A percentile compares a stretch with the other conserved stretches of the same genome.
phyloP scores from a whole-genome alignment of 2,113 vertebrate genomes.

The Morone saxatilis region DNA sequence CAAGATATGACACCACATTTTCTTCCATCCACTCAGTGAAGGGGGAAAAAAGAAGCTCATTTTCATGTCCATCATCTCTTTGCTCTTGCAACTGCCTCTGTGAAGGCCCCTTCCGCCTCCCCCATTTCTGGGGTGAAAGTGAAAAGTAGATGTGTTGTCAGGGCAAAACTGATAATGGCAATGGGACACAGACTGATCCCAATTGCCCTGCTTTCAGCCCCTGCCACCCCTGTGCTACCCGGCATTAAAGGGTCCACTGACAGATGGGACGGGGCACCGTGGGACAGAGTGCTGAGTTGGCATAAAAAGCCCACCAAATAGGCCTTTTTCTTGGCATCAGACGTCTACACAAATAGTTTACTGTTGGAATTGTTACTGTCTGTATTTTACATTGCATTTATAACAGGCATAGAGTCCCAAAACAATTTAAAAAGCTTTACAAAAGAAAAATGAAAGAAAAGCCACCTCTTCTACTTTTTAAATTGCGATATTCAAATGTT shows the following conservation, averaged over 20 bases:
- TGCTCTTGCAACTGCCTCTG: constrained; percentile 69
- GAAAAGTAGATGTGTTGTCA: constrained; percentile 82
- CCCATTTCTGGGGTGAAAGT: constrained; percentile 79
- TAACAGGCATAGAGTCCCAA: not conserved
- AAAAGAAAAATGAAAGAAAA: not conserved
- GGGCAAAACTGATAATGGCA: constrained; percentile 84
- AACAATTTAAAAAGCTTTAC: not conserved
- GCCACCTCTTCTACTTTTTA: not conserved
- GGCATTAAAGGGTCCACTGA: constrained; percentile 81
- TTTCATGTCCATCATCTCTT: constrained; percentile 82
- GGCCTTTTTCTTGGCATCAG: constrained; percentile 55
- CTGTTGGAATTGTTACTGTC: constrained; percentile 14
- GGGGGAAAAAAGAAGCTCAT: constrained; percentile 69
- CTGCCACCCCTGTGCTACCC: constrained; percentile 73
- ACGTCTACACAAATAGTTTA: constrained; percentile 41
- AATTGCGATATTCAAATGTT: not conserved
- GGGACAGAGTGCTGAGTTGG: constrained; percentile 79
- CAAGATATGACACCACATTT: constrained; percentile 81
- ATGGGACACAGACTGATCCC: constrained; percentile 80
- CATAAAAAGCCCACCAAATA: constrained; percentile 72
- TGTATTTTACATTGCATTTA: not conserved
- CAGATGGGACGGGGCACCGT: constrained; percentile 74
- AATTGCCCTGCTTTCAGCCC: constrained; percentile 82
- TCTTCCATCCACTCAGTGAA: constrained; percentile 65
- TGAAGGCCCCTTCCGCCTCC: constrained; percentile 55